Conservation (phyloP, 2,113 vertebrate species). For the Ammodramus savannarum region DNA sequence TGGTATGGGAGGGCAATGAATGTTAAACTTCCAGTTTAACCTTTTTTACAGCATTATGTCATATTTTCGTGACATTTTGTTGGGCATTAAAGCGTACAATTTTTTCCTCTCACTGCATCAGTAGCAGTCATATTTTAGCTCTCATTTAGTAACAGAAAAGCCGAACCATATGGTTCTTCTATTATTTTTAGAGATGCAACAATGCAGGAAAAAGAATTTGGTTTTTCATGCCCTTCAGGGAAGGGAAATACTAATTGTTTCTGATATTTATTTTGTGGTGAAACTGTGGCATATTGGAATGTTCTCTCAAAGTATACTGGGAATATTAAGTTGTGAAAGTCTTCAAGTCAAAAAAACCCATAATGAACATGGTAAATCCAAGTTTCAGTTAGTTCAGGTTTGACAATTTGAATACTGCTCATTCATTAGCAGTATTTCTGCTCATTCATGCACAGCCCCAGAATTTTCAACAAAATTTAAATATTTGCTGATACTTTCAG, state of each 20-base stretch:
- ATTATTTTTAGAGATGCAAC: not conserved
- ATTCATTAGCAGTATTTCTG: not conserved
- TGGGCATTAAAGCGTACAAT: not conserved
- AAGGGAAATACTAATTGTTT: not conserved
- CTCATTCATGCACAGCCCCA: not conserved
- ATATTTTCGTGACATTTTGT: not conserved
- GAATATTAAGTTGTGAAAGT: not conserved
- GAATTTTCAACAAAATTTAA: not conserved
- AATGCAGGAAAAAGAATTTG: not conserved
- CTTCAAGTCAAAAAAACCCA: not conserved
- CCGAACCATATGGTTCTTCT: not conserved
- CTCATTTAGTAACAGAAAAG: not conserved
- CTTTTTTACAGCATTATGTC: not conserved
- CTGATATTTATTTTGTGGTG: not conserved
- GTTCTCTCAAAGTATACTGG: not conserved
- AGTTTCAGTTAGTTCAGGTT: not conserved
- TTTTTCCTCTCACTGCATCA: not conserved
- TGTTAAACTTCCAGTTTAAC: not conserved
- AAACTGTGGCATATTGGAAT: not conserved
- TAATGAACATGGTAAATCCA: not conserved
- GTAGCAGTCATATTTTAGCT: not conserved
- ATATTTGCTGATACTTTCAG: not conserved
- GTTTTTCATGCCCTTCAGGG: not conserved
- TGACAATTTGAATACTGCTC: not conserved
- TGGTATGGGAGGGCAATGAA: not conserved